These are phyloP conservation scores for Ailuropoda melanoleuca DNA, from an alignment of 2,113 vertebrate species.

Conservation along the genomic window DNA sequence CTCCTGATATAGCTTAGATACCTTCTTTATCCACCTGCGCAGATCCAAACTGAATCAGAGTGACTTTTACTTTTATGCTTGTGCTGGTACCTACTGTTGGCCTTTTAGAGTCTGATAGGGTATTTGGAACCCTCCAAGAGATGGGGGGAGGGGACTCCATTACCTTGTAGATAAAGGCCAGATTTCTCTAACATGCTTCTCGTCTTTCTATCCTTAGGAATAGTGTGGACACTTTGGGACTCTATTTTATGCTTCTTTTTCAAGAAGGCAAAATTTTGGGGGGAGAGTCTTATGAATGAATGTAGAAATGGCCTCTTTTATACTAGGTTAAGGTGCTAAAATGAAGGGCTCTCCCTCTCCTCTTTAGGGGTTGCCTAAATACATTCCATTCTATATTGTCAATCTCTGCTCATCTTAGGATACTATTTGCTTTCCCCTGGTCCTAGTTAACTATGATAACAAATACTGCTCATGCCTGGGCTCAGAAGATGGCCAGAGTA, in stretches of 20 bases:
- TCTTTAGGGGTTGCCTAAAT: neutral
- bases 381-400: neutral
- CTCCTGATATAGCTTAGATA: neutral
- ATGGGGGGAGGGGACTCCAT: neutral
- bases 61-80: neutral
- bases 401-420: neutral
- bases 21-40: neutral
- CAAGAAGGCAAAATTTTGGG: neutral
- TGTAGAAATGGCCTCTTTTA: neutral
- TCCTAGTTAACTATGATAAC: neutral
- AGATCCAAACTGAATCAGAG: neutral
- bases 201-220: neutral
- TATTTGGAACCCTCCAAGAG: neutral
- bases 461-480: neutral
- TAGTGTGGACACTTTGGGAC: accelerated
- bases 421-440: neutral
- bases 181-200: accelerated
- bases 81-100: neutral
- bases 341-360: neutral
- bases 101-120: neutral
- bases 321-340: neutral
- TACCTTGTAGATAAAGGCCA: neutral
- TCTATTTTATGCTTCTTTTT: constrained; percentile 4
- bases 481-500: neutral
- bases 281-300: neutral